Base-by-base conservation (phyloP, 2,113 vertebrate genomes). In the Ictalurus punctatus region DNA sequence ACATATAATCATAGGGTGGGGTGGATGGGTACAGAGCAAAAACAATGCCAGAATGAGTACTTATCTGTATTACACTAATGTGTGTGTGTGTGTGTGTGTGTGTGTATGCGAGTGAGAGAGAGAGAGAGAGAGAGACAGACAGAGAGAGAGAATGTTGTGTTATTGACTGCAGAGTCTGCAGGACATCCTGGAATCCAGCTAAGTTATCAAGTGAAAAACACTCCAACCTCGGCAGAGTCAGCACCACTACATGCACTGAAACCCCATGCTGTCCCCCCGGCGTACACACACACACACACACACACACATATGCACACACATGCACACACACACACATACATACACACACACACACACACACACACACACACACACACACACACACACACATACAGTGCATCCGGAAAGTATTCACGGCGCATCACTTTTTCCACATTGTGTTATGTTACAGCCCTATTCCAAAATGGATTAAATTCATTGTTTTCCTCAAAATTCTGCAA, bases 141-240 rank as follows among this genome's bases (percentile, higher is more conserved):
- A 89, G 91, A n/a, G 86, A 87, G 86, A 90, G 90, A 54, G 84
- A 82, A 74, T 93, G 87, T 91, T 80, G 88, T 90, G 87, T 84
- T 87, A 95, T 94, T 59, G 92, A 94, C 92, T 88, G 48, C 63
- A 80, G 34, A 85, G 89, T 86, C 92, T 67, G 90, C 90, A 87
- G 91, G 92, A 80, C 8, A 90, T 93, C 90, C 90, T 88, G 92
- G 93, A 92, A 90, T 94, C 93, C 92, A 93, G 93, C 93, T 91
- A 90, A 14, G 85, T 27, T 90, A 93, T 93, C 74, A 92, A 94
- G 87, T 83, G 84, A 71, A 89, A 86, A 90, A 84, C 83, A 3
- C 61, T 65, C 89, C 86, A 81, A 86, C 78, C 79, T 65, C 80
- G 84, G 79, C 88, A 86, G 84, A 90, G 90, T 82, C 3, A 59